Base-by-base conservation (phyloP, 2,888 invertebrate species). In the Drosophila picticornis region DNA sequence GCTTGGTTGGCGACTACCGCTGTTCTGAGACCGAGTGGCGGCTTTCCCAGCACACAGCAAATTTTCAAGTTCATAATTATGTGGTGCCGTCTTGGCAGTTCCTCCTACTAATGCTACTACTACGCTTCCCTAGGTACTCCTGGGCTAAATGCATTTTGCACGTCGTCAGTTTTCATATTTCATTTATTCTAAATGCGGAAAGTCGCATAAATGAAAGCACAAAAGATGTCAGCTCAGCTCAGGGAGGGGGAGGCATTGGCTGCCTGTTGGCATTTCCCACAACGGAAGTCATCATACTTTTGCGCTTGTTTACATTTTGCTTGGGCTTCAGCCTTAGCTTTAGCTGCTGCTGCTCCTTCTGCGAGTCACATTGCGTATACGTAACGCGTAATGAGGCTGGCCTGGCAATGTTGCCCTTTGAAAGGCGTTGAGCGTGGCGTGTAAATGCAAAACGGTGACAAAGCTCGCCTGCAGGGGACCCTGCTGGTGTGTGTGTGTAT, bases 41-140 rank as follows among this genome's bases (percentile, higher is more conserved):
- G 70, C 60, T 56, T 62, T 50, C 66, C 63, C 22, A 2, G 22
- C 53, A 53, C 25, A 55, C 40, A 61, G 40, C 62, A 61, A 60
- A 66, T 81, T 85, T 91, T 91, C 91, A 91, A 90, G 91, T 87
- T 90, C 91, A 91, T 90, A 90, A 90, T 91, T 90, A 88, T 87
- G 81, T 77, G 68, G 63, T 53, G 57, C 43, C 66, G 55, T 60
- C 53, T 62, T 56, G 31, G 25, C 65, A 51, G 53, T 22, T 31
- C 43, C 58, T 59, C 32, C 46, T 10, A 11, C 34, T 58, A 10
- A n/a, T 38, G 3, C 40, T 34, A 34, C 34, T 50, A n/a, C 7
- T 16, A 32, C 19, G 19, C 25, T 22, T 16, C 31, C 3, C 51
- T 22, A 4, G n/a, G 29, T 46, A 50, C 52, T 58, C 43, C 46